Base-by-base conservation (phyloP, 2,797 vertebrate genomes). In the Channallabes apus region DNA sequence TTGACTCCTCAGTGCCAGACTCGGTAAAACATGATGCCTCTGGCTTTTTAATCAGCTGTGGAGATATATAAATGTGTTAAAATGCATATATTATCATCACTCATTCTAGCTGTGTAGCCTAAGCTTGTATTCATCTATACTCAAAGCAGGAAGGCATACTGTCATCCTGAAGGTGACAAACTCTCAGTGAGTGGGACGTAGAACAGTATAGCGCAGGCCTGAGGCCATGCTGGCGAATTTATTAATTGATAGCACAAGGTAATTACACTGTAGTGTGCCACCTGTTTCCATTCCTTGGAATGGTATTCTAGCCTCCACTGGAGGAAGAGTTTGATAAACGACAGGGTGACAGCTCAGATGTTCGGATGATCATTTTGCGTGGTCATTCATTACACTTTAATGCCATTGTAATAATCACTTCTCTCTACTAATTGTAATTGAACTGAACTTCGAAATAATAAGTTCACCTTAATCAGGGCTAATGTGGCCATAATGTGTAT, bases 231-330 rank as follows among this genome's bases (percentile, higher is more conserved):
- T 89, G 87, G 89, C 32, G 89, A 88, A 93, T 89, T 87, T 90
- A 93, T 94, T 95, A 95, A 95, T 94, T 95, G 93, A 95, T 95
- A 92, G 94, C 94, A 92, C 88, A 92, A 93, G 92, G 93, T 95
- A 93, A 95, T 96, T 94, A 94, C 89, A 91, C 92, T 92, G 91
- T 91, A 92, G 84, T 87, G 87, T 72, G 91, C 91, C 95, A 95
- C 94, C 94, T 95, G 94, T 94, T 94, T 93, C 93, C 90, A 88
- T 93, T 90, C 90, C 82, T 64, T 86, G 89, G 90, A 93, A 95
- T 93, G 93, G 89, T 82, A 71, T 32, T 41, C 29, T 71, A 18
- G 90, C 85, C 86, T 89, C 61, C 90, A 93, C 92, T 69, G 83
- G 90, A 92, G 93, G 86, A 6, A 8, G 84, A 35, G 82, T 89